Evolutionary conservation across 2,797 vertebrate species (phyloP), one percentile per base, ranked within the genome.

Genomic region (Picus viridis): DNA sequence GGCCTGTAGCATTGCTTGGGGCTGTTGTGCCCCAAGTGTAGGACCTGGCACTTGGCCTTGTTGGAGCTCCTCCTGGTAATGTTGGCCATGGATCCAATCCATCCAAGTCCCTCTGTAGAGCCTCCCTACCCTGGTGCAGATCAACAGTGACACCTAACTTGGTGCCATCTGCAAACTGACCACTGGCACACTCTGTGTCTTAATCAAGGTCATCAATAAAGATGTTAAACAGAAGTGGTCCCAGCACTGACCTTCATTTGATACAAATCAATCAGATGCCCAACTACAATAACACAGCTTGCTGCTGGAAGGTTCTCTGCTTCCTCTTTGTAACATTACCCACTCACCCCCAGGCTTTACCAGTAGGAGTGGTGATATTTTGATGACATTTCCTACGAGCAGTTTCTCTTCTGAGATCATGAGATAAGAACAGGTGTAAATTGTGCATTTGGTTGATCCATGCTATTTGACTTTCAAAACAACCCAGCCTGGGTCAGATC

Each of bases 301-400:
- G 0, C 78, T 77, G n/a, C 87, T 77, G 27, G 63, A 69, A 89
- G 76, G 53, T 72, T 91, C 43, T 89, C 47, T 1, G 5, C 39
- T 93, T 93, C 92, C 2, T 0, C 84, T 90, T 65, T 1, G 0
- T 80, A 75, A 69, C 73, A 63, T 92, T 78, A 69, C 34, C 3
- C 0, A 70, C 69, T 81, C 82, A 82, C 47, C 67, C n/a, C 12
- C 67, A 83, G 76, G 56, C 92, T 94, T 86, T 86, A 67, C 56
- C 85, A 86, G 93, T 93, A 85, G 73, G 91, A 95, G 94, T 88
- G 34, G 6, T 94, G 94, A 62, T 94, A 93, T 95, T 96, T 96
- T 91, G 85, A 78, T 95, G 93, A 93, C 87, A 83, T 93, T 95
- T 95, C 89, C 84, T 91, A 65, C 27, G 47, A 93, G 59, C 76